phyloP scores from a whole-genome alignment of 2,113 vertebrate species.

The Furnarius figulus region DNA sequence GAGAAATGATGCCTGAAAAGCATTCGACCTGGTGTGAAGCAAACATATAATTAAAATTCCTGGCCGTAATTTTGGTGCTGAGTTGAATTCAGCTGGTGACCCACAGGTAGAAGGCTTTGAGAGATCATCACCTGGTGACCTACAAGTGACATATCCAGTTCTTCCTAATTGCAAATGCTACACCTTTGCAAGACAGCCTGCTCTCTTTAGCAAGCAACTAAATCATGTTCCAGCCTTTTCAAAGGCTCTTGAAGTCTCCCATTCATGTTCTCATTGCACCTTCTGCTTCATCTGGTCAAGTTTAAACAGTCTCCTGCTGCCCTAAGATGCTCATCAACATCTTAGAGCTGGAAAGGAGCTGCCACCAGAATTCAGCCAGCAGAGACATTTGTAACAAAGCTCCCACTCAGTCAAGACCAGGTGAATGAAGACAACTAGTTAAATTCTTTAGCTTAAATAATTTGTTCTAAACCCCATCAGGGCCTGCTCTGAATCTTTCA shows the following conservation, averaged over 20 bases:
- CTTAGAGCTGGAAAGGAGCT: neutral
- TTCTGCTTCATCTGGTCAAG: neutral
- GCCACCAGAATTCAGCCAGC: neutral
- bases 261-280: neutral
- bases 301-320: neutral
- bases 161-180: neutral
- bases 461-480: neutral
- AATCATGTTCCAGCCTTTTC: neutral
- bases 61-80: neutral
- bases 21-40: rapidly evolving
- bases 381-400: neutral
- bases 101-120: neutral
- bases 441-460: neutral
- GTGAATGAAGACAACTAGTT: neutral
- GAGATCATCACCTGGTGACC: neutral
- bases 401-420: neutral
- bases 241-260: neutral
- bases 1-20: neutral
- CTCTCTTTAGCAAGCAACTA: neutral
- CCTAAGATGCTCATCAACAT: neutral
- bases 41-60: neutral
- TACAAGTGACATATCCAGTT: neutral
- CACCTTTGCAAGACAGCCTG: neutral
- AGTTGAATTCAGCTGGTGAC: neutral
- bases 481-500: neutral